These are phyloP conservation scores for Tetraneura akinire DNA, from an alignment of 1,140 invertebrate species.

Conservation along the genomic window DNA sequence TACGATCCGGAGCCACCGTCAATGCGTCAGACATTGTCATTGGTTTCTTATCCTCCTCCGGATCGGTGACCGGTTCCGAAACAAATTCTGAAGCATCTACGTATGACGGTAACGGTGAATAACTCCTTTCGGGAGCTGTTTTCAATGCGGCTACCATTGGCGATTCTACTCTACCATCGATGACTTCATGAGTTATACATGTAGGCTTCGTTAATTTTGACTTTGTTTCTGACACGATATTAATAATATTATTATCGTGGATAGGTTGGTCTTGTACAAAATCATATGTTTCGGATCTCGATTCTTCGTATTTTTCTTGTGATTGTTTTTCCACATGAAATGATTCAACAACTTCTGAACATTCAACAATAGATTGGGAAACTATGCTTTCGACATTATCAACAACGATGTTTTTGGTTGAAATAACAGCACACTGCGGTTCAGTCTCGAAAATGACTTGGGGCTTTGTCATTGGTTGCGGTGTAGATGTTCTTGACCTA, in stretches of 20 bases:
- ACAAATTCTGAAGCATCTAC: conserved; percentile 40
- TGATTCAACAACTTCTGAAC: background rate
- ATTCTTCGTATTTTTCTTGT: background rate
- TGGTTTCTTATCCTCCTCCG: conserved; percentile 52
- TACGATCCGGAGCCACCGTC: conserved; percentile 68
- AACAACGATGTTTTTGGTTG: background rate
- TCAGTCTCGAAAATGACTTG: background rate
- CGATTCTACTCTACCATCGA: conserved; percentile 49
- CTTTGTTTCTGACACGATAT: background rate
- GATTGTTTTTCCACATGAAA: background rate
- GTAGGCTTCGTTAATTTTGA: background rate
- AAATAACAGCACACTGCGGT: background rate
- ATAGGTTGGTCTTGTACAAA: background rate
- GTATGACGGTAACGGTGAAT: conserved; percentile 59
- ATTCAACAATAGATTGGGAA: background rate
- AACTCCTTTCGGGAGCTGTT: conserved; percentile 68
- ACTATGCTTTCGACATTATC: background rate
- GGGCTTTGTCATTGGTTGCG: background rate
- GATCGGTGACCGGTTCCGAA: conserved; percentile 18
- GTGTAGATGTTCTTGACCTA: conserved; percentile 28
- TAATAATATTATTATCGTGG: background rate
- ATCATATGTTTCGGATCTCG: background rate
- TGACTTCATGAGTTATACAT: background rate
- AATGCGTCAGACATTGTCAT: conserved; percentile 69
- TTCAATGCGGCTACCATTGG: conserved; percentile 70